Base-by-base conservation (phyloP, 2,113 vertebrate species). In the Hippocampus barbouri region DNA sequence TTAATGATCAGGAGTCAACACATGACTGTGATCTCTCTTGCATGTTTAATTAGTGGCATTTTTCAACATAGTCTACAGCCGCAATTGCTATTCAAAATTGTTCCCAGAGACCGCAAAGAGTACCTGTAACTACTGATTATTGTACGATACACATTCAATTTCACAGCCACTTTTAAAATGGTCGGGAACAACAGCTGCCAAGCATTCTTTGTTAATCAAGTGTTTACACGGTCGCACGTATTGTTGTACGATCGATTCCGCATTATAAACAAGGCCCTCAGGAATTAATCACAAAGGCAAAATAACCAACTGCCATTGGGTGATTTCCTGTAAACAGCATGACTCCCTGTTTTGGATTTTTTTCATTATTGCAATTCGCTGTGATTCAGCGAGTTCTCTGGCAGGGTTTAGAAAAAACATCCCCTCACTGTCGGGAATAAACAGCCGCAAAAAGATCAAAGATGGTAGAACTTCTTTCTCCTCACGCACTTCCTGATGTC, bases 401-500 rank as follows among this genome's bases (percentile, higher is more conserved):
- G 73, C 74, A 79, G 82, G 82, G 70, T 73, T 53, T 41, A 66
- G 74, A 86, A 79, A 77, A 90, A 61, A 90, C 90, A 90, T 93
- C 92, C 91, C 83, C 85, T 88, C 90, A 74, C 62, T 73, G 34
- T 86, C 77, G 78, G 85, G 87, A 91, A 90, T 89, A 91, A 91
- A 90, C 88, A 87, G 73, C 2, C 27, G 69, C 53, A 68, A 68
- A 56, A 79, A 83, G 81, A 74, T 65, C 59, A 53, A 66, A 77
- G 40, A 59, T 66, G 81, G 69, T 60, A 70, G 75, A 80, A 71
- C 75, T 70, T 68, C 82, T 79, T 83, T 86, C 60, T 78, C 68
- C 54, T 86, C 84, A 83, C 73, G 76, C 77, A 83, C 85, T 82
- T 90, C 86, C 89, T 78, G 78, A 53, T 75, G 67, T 70, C 73